Evolutionary conservation across 2,797 vertebrate genomes (phyloP).

Genomic region (Sebastes itinus): DNA sequence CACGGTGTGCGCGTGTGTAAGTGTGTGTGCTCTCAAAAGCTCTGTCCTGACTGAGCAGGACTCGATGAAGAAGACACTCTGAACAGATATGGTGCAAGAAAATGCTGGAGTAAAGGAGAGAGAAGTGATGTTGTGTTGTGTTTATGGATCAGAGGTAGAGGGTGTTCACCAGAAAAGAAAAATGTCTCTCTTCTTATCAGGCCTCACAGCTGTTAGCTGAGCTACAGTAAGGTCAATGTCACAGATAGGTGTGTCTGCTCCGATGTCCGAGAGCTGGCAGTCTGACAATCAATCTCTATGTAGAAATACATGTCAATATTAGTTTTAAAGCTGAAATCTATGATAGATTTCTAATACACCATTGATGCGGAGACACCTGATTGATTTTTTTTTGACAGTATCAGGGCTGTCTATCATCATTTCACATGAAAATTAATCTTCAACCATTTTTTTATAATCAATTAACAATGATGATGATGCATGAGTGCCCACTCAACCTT

Average conservation of each 20-base stretch:
- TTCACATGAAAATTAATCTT: not conserved
- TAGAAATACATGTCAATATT: not conserved
- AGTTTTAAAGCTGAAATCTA: not conserved
- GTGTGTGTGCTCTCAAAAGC: conserved; percentile 6
- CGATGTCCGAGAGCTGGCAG: conserved; percentile 4
- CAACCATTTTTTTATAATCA: not conserved
- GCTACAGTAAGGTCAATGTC: conserved; percentile 39
- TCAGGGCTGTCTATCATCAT: not conserved
- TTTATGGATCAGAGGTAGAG: conserved; percentile 19
- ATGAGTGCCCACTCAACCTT: not conserved
- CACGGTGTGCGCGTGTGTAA: conserved; percentile 12
- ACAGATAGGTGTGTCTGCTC: conserved; percentile 18
- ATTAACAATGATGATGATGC: not conserved
- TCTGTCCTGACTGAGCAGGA: not conserved
- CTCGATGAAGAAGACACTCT: not conserved
- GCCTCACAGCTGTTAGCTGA: conserved; percentile 22
- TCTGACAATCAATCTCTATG: conserved; percentile 29
- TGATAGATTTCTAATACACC: not conserved
- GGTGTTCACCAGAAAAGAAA: conserved; percentile 11
- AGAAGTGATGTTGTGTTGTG: conserved; percentile 22
- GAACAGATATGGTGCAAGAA: not conserved
- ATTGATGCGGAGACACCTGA: not conserved
- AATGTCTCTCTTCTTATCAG: conserved; percentile 40
- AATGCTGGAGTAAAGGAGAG: not conserved
- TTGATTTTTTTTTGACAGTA: not conserved